These are phyloP conservation scores for Dendropsophus ebraccatus DNA, from an alignment of 2,113 vertebrate species.

Conservation along the genomic window DNA sequence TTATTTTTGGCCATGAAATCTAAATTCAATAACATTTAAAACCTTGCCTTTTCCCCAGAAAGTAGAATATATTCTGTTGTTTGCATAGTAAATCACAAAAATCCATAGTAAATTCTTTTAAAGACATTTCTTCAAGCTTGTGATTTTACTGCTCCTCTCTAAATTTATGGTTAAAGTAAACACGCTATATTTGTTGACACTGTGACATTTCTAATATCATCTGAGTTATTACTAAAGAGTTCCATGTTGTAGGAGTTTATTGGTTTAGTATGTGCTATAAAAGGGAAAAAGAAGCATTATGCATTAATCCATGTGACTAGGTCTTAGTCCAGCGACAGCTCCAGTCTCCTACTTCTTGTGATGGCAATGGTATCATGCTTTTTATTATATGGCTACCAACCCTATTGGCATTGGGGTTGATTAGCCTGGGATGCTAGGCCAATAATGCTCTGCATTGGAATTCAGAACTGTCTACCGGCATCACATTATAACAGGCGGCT, in stretches of 20 bases:
- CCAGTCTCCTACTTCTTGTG: too few relatives aligned
- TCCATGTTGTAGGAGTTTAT: neutral
- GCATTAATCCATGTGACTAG: too few relatives aligned
- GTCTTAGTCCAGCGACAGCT: too few relatives aligned
- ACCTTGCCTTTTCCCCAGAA: slow-evolving; percentile 8
- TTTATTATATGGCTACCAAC: too few relatives aligned
- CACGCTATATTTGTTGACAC: slow-evolving; percentile 18
- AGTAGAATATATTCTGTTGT: slow-evolving; percentile 20
- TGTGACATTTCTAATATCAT: slow-evolving; percentile 30
- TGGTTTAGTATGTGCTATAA: slow-evolving; percentile 9
- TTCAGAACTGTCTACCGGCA: too few relatives aligned
- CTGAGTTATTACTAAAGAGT: slow-evolving; percentile 18
- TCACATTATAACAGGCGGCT: too few relatives aligned
- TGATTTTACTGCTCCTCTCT: slow-evolving; percentile 30
- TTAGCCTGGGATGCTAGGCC: too few relatives aligned
- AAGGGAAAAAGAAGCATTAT: neutral
- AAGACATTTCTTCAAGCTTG: slow-evolving; percentile 24
- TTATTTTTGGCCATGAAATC: slow-evolving; percentile 21
- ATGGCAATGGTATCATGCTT: too few relatives aligned
- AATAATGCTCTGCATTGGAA: too few relatives aligned
- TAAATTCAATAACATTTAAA: slow-evolving; percentile 35
- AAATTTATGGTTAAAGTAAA: slow-evolving; percentile 13
- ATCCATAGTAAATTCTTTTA: slow-evolving; percentile 26
- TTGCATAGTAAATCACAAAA: slow-evolving; percentile 40
- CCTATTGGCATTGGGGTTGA: too few relatives aligned